These are phyloP conservation scores for Ctenomys sociabilis DNA, from an alignment of 2,113 vertebrate genomes.

Conservation along the genomic window DNA sequence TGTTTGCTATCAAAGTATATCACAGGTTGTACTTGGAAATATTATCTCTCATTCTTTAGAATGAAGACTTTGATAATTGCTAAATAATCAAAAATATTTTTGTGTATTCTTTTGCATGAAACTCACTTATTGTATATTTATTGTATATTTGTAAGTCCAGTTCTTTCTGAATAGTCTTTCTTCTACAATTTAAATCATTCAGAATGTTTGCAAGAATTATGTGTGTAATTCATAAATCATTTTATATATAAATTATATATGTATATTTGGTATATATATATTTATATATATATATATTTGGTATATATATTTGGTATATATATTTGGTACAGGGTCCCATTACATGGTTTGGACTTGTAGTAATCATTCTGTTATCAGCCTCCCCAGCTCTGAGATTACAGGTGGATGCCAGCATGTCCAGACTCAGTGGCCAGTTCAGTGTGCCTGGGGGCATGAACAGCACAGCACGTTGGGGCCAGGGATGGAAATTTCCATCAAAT, in stretches of 20 bases:
- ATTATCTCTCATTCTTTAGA: background rate
- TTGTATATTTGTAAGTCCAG: background rate
- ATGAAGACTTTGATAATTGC: background rate
- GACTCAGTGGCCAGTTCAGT: too few relatives aligned
- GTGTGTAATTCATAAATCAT: background rate
- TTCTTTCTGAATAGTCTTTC: background rate
- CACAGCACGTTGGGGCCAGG: too few relatives aligned
- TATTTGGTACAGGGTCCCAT: too few relatives aligned
- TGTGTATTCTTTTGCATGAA: background rate
- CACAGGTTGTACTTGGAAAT: background rate
- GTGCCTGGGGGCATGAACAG: too few relatives aligned
- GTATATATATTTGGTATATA: too few relatives aligned
- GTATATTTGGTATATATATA: too few relatives aligned
- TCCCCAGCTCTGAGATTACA: too few relatives aligned
- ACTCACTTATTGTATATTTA: background rate
- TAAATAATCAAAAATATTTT: background rate
- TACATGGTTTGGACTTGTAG: too few relatives aligned
- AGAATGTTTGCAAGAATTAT: background rate
- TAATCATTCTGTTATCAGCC: too few relatives aligned
- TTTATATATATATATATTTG: too few relatives aligned
- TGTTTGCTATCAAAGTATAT: background rate
- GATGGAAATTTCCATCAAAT: background rate
- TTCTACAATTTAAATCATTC: background rate
- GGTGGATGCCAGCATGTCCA: too few relatives aligned
- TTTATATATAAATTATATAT: too few relatives aligned